These are phyloP conservation scores for Xerus rutilus DNA, from an alignment of 2,797 vertebrate species.

Conservation along the genomic window DNA sequence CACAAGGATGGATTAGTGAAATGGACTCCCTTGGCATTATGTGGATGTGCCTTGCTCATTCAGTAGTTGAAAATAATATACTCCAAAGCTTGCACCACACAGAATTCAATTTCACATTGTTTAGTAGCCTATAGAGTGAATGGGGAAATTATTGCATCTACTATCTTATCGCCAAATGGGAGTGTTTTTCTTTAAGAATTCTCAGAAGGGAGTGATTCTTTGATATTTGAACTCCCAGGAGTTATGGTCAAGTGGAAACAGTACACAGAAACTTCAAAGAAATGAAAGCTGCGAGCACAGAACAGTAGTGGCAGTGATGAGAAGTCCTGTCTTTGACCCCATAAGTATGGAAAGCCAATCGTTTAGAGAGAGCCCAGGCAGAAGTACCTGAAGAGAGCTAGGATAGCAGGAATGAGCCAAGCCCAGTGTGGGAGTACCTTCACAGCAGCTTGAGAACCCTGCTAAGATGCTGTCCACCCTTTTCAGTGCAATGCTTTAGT, in stretches of 20 bases:
- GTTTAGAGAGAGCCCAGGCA: neutral
- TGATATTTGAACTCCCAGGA: constrained; percentile 73
- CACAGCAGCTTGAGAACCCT: neutral
- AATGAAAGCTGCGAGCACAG: constrained; percentile 20
- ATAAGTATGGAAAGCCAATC: constrained; percentile 44
- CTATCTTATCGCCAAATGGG: constrained; percentile 53
- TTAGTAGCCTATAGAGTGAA: constrained; percentile 57
- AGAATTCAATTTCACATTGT: constrained; percentile 59
- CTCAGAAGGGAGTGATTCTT: constrained; percentile 68
- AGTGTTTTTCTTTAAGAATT: constrained; percentile 67
- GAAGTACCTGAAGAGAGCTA: neutral
- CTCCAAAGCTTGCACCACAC: neutral
- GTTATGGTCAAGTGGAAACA: constrained; percentile 73
- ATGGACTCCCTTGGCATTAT: neutral
- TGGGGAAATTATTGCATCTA: constrained; percentile 49
- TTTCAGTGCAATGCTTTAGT: neutral
- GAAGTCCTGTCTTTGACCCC: constrained; percentile 43
- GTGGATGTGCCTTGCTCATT: neutral
- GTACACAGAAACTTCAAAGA: constrained; percentile 60
- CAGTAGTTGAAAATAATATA: neutral
- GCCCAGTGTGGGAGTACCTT: neutral
- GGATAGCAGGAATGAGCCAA: neutral
- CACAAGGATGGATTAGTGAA: neutral
- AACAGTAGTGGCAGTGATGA: constrained; percentile 32
- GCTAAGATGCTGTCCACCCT: neutral